Conservation (phyloP, 2,113 vertebrate genomes). For the Tenrec ecaudatus region DNA sequence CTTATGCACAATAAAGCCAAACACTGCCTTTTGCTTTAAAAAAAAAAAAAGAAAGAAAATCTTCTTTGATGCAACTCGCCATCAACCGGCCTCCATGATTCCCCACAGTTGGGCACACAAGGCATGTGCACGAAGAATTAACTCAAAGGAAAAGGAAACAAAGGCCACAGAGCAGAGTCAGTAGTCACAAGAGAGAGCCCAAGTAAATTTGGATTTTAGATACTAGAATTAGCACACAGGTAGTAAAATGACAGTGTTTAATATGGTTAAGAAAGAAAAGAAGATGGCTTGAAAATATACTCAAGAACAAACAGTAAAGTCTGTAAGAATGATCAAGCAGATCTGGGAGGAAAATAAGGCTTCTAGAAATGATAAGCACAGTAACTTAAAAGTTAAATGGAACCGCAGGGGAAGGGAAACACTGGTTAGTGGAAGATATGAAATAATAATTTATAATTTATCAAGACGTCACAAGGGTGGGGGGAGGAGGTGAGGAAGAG, state of each 20-base stretch:
- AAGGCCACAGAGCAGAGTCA: constrained; percentile 5
- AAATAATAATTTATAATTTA: no score
- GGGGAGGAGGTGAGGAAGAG: no score
- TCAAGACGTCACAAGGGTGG: no score
- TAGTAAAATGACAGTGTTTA: background rate
- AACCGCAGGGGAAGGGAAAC: no score
- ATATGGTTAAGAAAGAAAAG: constrained; percentile 7
- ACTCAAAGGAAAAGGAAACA: constrained; percentile 31
- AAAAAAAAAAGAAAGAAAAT: no score
- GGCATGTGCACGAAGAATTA: constrained; percentile 35
- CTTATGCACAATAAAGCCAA: no score
- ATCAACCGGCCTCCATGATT: constrained; percentile 4
- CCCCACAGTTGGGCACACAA: constrained; percentile 29
- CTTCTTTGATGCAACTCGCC: constrained; percentile 33
- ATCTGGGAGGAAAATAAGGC: background rate
- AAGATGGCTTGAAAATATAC: background rate
- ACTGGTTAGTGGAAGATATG: no score
- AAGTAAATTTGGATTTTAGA: background rate
- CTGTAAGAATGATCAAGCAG: background rate
- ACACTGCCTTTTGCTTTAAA: no score
- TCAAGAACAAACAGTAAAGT: background rate
- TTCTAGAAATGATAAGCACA: constrained; percentile 1
- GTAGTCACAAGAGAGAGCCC: constrained; percentile 9
- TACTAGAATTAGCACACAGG: background rate
- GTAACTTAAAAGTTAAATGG: background rate